Evolutionary conservation across 2,888 invertebrate genomes (phyloP), one percentile per base, ranked within the genome.

Genomic region (Andrena praecox): DNA sequence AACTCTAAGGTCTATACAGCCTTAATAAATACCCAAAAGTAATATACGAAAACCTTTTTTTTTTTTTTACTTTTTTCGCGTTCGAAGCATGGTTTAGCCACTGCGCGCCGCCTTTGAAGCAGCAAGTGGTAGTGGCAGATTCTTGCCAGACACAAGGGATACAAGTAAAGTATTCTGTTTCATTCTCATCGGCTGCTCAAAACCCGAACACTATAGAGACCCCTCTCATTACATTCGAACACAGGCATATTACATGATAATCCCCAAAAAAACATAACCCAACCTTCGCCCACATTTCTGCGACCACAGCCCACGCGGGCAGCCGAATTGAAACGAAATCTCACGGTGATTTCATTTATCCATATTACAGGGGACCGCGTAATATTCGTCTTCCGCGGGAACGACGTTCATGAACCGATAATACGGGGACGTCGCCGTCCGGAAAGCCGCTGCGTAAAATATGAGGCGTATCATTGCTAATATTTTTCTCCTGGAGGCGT

Each of bases 401-500:
- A 54, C 77, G 82, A 81, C 85, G 82, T 86, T 88, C 79, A 79
- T 68, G 70, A 73, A 72, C 79, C 85, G 85, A 88, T 88, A 86
- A 88, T 72, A 81, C 82, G 75, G 48, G 63, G 62, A 78, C 82
- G 83, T 82, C 83, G 79, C 73, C 82, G 74, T 63, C 59, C 68
- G 73, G 69, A 69, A 79, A 75, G 76, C 68, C 77, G 68, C 69
- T 76, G 60, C 69, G 77, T 88, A 83, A 89, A 89, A 88, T 88
- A 89, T 87, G 77, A 80, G 82, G 64, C 84, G 80, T 89, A 89
- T 87, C 80, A 87, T 89, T 86, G 87, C 87, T 87, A 87, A 88
- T 89, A 88, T 88, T 88, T 89, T 89, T 89, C 81, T 82, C 72
- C 29, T 62, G 69, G 63, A 74, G 81, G 77, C 71, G 70, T 52